These are phyloP conservation scores for Bedellia somnulentella DNA, from an alignment of 2,888 invertebrate genomes.

Conservation along the genomic window DNA sequence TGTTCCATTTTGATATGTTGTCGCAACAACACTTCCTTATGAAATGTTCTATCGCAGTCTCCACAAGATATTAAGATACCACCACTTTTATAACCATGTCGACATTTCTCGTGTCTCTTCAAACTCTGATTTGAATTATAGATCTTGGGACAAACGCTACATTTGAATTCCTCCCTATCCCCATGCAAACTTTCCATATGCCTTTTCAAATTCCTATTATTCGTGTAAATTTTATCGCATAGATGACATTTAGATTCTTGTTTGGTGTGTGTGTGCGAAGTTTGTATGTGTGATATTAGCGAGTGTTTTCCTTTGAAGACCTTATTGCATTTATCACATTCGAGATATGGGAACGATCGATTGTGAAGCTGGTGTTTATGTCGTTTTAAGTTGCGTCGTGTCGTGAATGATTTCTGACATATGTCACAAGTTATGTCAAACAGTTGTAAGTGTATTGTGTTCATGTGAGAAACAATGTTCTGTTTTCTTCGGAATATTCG, in stretches of 20 bases:
- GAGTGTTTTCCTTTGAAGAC: constrained; percentile 28
- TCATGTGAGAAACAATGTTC: constrained; percentile 40
- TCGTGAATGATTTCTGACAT: constrained; percentile 29
- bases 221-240: constrained; percentile 30
- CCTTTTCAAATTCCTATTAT: constrained; percentile 27
- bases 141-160: constrained; percentile 32
- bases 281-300: constrained; percentile 26
- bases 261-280: constrained; percentile 16
- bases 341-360: constrained; percentile 23
- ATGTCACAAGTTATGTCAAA: constrained; percentile 21
- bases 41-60: constrained; percentile 20
- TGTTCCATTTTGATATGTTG: constrained; percentile 31
- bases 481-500: constrained; percentile 36
- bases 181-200: constrained; percentile 34
- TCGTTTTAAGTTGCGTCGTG: constrained; percentile 29
- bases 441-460: constrained; percentile 30
- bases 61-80: constrained; percentile 15
- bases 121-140: constrained; percentile 37
- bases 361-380: constrained; percentile 33
- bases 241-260: constrained; percentile 21
- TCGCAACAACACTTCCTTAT: constrained; percentile 21
- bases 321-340: constrained; percentile 29
- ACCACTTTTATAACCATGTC: constrained; percentile 9
- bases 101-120: constrained; percentile 20
- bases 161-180: constrained; percentile 23